Evolutionary conservation across 2,888 invertebrate species (phyloP).

Genomic region (Panopea generosa): DNA sequence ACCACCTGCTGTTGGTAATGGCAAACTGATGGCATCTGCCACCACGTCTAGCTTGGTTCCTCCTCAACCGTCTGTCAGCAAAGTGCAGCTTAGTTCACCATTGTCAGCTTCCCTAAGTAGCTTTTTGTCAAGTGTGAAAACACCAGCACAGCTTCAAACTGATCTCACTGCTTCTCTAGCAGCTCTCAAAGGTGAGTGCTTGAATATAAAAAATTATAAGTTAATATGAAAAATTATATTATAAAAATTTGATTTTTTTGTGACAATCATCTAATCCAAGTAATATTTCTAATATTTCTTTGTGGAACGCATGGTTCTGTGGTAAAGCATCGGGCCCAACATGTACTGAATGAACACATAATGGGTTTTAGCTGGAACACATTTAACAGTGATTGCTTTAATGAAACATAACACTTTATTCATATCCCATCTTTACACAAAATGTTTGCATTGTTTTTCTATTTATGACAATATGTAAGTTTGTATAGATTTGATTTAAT

Average conservation of each 20-base stretch:
- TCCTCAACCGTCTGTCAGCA: not conserved
- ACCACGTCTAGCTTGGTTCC: not conserved
- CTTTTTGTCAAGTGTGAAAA: slow-evolving; percentile 48
- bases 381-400: no score
- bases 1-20: slow-evolving; percentile 13
- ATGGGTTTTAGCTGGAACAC: no score
- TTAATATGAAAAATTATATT: no score
- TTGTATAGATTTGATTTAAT: no score
- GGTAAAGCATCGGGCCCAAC: not conserved
- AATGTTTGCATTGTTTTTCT: no score
- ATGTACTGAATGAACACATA: not conserved
- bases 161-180: slow-evolving; percentile 58
- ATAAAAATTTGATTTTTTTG: not conserved
- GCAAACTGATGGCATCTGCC: not conserved
- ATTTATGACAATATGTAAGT: no score
- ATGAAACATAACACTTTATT: no score
- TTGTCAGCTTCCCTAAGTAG: slow-evolving; percentile 35
- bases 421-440: no score
- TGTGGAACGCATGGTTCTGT: not conserved
- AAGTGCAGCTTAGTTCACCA: slow-evolving; percentile 27
- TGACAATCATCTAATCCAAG: not conserved
- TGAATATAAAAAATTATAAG: not conserved
- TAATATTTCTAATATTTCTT: no score
- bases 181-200: slow-evolving; percentile 55
- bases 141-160: slow-evolving; percentile 54